Percentiles rank a stretch among this genome's conserved stretches.
Evolutionary conservation across 2,888 invertebrate species (phyloP).

Genomic region (Pachymerium ferrugineum): DNA sequence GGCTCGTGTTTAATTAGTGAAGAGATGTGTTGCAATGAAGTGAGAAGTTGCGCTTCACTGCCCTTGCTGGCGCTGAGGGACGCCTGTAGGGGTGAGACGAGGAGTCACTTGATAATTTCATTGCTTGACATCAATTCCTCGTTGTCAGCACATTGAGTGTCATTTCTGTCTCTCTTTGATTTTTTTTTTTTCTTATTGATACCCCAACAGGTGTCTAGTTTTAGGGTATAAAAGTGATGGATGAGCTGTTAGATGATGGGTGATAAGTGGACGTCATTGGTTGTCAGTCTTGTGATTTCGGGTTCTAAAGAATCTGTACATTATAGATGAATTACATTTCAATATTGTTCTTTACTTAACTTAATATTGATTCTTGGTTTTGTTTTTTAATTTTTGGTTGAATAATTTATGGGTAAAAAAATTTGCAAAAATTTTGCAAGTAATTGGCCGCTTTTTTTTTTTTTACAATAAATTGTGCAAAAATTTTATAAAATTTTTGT

Average conservation of each 20-base stretch:
- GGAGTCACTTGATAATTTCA: conserved; percentile 2
- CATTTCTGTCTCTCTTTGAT: background rate
- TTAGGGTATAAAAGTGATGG: background rate
- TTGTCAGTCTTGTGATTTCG: background rate
- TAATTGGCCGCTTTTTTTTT: no score
- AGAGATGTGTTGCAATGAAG: background rate
- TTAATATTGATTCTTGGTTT: no score
- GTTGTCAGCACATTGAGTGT: background rate
- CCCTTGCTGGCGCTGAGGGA: background rate
- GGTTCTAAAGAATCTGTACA: no score
- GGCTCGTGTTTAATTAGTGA: background rate
- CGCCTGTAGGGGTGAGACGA: background rate
- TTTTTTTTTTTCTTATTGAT: background rate
- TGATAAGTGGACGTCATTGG: background rate
- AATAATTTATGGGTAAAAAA: no score
- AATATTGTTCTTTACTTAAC: no score
- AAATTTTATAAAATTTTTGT: no score
- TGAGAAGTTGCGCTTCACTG: background rate
- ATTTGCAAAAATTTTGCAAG: no score
- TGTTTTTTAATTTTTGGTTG: no score
- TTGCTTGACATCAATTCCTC: conserved; percentile 2
- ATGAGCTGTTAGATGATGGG: background rate
- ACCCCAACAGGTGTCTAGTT: background rate
- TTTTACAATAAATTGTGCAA: no score
- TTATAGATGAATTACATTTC: no score